Evolutionary conservation across 2,797 vertebrate genomes (phyloP).

Genomic region (Urosaurus nigricauda): DNA sequence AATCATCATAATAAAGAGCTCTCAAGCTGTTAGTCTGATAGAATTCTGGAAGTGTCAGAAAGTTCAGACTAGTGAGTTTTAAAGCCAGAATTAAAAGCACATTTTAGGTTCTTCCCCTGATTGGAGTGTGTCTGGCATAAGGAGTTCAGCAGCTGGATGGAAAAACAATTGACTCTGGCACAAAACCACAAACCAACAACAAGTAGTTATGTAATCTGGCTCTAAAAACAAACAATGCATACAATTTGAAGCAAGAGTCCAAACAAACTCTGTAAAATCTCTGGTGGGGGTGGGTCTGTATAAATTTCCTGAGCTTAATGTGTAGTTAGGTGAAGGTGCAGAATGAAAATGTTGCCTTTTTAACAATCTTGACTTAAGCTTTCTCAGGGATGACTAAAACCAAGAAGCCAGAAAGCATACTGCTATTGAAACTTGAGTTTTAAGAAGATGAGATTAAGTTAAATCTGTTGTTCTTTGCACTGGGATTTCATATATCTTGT

Average conservation of each 20-base stretch:
- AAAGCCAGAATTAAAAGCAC: conserved; percentile 72
- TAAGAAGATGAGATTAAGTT: conserved; percentile 63
- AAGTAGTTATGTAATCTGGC: conserved; percentile 59
- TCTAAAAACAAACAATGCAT: conserved; percentile 65
- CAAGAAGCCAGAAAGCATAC: conserved; percentile 32
- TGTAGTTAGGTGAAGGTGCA: conserved; percentile 49
- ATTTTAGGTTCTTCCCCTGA: conserved; percentile 66
- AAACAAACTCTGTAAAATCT: conserved; percentile 39
- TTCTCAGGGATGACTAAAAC: conserved; percentile 42
- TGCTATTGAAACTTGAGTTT: conserved; percentile 42
- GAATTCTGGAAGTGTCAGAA: conserved; percentile 76
- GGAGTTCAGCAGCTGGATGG: conserved; percentile 63
- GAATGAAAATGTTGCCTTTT: conserved; percentile 47
- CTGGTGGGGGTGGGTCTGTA: conserved; percentile 22
- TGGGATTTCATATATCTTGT: conserved; percentile 54
- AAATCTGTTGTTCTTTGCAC: conserved; percentile 61
- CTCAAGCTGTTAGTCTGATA: conserved; percentile 80
- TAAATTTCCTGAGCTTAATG: conserved; percentile 47
- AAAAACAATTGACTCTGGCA: conserved; percentile 70
- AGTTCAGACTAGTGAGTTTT: conserved; percentile 74
- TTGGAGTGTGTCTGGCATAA: conserved; percentile 70
- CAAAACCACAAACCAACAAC: conserved; percentile 61
- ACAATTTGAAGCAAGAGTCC: conserved; percentile 52
- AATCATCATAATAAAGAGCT: conserved; percentile 68
- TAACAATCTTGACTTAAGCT: conserved; percentile 50